Evolutionary conservation across 2,888 invertebrate genomes (phyloP).

Genomic region (Brachyopa scutellaris): DNA sequence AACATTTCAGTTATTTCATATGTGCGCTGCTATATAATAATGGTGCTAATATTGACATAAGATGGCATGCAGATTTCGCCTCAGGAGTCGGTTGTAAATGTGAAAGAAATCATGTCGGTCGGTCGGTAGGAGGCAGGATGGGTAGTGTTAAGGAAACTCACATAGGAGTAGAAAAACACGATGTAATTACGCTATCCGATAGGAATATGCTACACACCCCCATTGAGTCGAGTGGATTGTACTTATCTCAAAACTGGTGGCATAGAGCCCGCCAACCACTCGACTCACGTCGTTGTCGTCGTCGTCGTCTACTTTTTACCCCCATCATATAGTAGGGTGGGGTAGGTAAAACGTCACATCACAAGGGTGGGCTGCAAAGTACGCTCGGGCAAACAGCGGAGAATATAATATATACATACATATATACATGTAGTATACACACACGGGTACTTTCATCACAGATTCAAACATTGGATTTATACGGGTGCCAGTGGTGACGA

Average conservation of each 20-base stretch:
- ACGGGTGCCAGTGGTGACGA: constrained; percentile 22
- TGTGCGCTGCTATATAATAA: constrained; percentile 38
- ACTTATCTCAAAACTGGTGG: constrained; percentile 75
- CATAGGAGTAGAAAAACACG: constrained; percentile 37
- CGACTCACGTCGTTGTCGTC: constrained; percentile 44
- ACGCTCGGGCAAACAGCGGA: constrained; percentile 40
- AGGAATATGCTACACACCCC: constrained; percentile 54
- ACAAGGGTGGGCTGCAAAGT: constrained; percentile 27
- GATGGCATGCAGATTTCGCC: constrained; percentile 50
- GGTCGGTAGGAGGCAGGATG: not conserved
- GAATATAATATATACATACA: no score
- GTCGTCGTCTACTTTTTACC: constrained; percentile 9
- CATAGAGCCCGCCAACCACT: constrained; percentile 61
- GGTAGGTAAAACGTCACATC: constrained; percentile 23
- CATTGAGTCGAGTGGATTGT: constrained; percentile 76
- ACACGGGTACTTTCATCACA: constrained; percentile 3
- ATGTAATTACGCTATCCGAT: constrained; percentile 67
- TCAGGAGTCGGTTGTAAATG: constrained; percentile 47
- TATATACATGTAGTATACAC: constrained; percentile 2
- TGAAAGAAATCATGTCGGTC: constrained; percentile 33
- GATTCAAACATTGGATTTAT: constrained; percentile 21
- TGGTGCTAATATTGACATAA: constrained; percentile 69
- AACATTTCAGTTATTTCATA: constrained; percentile 8
- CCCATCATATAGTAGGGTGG: not conserved
- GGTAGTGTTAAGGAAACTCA: constrained; percentile 17